A percentile compares a stretch with the other conserved stretches of the same genome.
Evolutionary conservation across 2,797 vertebrate genomes (phyloP).

Genomic region (Cichlasoma orientale): DNA sequence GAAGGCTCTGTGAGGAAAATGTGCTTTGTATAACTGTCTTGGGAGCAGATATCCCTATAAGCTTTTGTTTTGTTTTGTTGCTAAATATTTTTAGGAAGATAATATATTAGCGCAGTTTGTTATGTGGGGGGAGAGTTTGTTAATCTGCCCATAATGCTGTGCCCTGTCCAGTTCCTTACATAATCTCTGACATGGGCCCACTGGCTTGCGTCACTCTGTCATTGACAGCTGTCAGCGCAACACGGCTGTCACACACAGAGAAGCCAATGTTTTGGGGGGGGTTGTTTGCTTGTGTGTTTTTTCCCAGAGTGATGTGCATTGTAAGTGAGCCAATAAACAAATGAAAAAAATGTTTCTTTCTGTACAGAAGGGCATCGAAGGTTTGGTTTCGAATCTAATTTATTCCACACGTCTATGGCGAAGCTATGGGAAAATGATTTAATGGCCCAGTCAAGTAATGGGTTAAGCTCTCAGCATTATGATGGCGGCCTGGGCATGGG

Average conservation of each 20-base stretch:
- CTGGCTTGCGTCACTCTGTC: constrained; percentile 80
- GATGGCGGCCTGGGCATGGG: constrained; percentile 60
- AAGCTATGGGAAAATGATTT: constrained; percentile 66
- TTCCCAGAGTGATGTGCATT: constrained; percentile 12
- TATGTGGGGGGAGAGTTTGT: constrained; percentile 56
- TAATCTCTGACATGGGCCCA: constrained; percentile 81
- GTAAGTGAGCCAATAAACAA: constrained; percentile 12
- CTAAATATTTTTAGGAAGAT: constrained; percentile 52
- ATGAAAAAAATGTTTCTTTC: background rate
- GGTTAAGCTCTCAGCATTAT: constrained; percentile 77
- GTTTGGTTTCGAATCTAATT: constrained; percentile 28
- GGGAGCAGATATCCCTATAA: constrained; percentile 16
- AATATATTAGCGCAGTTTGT: constrained; percentile 64
- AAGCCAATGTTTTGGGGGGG: constrained; percentile 10
- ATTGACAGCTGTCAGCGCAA: constrained; percentile 82
- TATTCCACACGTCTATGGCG: constrained; percentile 44
- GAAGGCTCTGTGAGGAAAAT: constrained; percentile 22
- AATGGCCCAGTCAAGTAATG: constrained; percentile 76
- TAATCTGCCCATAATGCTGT: constrained; percentile 76
- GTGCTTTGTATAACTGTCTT: constrained; percentile 16
- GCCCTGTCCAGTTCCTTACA: constrained; percentile 80
- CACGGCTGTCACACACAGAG: constrained; percentile 24
- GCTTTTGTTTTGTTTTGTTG: constrained; percentile 45
- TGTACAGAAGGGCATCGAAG: background rate
- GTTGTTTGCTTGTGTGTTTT: constrained; percentile 16